phyloP scores from a whole-genome alignment of 2,797 vertebrate genomes.

The Muscicapa comitata region DNA sequence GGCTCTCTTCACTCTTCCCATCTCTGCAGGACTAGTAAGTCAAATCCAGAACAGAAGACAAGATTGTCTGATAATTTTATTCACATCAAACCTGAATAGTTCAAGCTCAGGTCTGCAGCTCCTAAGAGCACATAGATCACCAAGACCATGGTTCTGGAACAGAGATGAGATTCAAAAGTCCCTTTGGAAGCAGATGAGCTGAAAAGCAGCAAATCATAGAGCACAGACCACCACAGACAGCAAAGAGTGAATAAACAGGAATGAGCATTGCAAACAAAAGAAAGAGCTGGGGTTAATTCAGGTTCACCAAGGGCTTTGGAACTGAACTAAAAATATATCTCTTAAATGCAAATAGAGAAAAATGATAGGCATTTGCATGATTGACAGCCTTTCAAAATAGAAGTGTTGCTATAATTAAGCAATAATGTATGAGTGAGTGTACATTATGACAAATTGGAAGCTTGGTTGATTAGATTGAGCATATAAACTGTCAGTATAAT shows the following conservation, averaged over 20 bases:
- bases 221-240: background rate
- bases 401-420: constrained; percentile 82
- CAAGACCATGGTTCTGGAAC: background rate
- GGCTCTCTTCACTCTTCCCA: background rate
- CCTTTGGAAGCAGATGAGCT: background rate
- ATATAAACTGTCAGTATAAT: constrained; percentile 83
- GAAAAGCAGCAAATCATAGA: constrained; percentile 9
- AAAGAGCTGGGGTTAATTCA: constrained; percentile 57
- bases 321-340: constrained; percentile 70
- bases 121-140: background rate
- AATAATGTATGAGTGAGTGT: constrained; percentile 82
- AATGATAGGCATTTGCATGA: constrained; percentile 74
- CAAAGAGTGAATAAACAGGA: background rate
- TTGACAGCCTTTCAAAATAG: constrained; percentile 78
- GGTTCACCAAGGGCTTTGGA: constrained; percentile 47
- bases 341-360: constrained; percentile 69
- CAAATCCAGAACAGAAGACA: background rate
- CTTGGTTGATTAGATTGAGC: constrained; percentile 82
- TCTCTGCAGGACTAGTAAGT: background rate
- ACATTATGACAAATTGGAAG: constrained; percentile 83
- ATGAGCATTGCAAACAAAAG: background rate
- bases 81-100: background rate
- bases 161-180: background rate
- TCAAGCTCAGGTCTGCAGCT: background rate
- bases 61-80: background rate